Evolutionary conservation across 2,797 vertebrate species (phyloP).

Genomic region (Bradypus variegatus): DNA sequence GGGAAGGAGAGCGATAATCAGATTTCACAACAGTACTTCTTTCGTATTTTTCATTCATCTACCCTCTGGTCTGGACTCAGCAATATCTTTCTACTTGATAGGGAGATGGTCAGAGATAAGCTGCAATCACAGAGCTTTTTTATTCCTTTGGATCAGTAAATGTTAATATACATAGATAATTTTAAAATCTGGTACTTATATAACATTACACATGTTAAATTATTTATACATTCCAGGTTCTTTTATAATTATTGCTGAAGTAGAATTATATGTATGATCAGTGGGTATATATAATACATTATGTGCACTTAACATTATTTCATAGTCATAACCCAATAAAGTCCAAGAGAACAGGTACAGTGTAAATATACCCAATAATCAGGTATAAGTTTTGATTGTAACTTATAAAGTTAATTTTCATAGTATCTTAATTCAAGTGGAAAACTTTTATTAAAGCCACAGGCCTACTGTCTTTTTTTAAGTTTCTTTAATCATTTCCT

Average conservation of each 20-base stretch:
- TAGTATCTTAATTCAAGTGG: conserved; percentile 1
- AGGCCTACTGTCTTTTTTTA: neutral
- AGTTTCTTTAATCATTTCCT: conserved; percentile 15
- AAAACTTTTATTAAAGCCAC: conserved; percentile 15
- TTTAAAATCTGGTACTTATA: neutral
- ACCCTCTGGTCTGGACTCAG: neutral
- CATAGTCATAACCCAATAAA: neutral
- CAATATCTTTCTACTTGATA: neutral
- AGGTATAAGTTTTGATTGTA: neutral
- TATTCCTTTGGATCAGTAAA: neutral
- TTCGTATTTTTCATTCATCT: conserved; percentile 25
- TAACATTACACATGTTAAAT: neutral
- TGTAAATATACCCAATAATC: neutral
- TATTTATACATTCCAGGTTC: neutral
- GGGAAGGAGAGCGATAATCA: neutral
- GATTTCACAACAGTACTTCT: neutral
- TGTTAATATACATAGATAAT: conserved; percentile 22
- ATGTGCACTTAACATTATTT: neutral
- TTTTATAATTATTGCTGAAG: neutral
- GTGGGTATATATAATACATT: neutral
- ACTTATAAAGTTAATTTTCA: conserved; percentile 14
- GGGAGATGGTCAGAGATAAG: conserved; percentile 4
- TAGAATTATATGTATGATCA: conserved; percentile 16
- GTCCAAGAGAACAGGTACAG: neutral
- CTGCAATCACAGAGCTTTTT: conserved; percentile 2